Percentiles rank a stretch among this genome's conserved stretches.
phyloP scores from a whole-genome alignment of 1,140 invertebrate genomes.

The Penaeus japonicus region DNA sequence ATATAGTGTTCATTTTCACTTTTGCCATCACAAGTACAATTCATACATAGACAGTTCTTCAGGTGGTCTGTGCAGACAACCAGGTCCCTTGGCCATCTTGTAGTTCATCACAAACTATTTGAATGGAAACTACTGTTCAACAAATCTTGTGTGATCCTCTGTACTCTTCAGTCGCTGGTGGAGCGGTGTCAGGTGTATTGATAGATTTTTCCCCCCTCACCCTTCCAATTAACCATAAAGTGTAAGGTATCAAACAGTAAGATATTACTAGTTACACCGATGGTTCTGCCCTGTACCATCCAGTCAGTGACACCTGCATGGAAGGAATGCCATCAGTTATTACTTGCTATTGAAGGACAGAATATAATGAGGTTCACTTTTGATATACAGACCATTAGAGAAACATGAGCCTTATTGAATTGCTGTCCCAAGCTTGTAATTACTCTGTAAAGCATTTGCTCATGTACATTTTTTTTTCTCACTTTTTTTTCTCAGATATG shows the following conservation, averaged over 20 bases:
- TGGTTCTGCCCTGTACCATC: too few relatives aligned
- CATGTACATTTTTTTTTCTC: not conserved
- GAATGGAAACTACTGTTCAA: conserved; percentile 18
- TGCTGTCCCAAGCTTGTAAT: not conserved
- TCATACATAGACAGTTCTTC: conserved; percentile 30
- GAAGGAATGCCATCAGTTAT: too few relatives aligned
- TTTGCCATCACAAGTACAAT: conserved; percentile 41
- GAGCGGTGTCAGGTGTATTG: conserved; percentile 38
- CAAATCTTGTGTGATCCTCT: conserved; percentile 29
- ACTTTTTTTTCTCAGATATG: not conserved
- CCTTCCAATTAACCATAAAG: conserved; percentile 33
- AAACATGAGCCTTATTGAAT: conserved; percentile 16
- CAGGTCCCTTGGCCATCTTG: conserved; percentile 21
- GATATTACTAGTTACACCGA: not conserved
- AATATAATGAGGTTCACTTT: conserved; percentile 13
- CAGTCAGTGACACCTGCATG: too few relatives aligned
- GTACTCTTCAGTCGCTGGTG: conserved; percentile 21
- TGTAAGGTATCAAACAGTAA: conserved; percentile 22
- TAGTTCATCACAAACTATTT: conserved; percentile 33
- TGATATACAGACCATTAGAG: not conserved
- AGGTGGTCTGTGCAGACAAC: conserved; percentile 19
- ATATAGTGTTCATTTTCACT: conserved; percentile 44
- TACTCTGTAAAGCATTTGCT: conserved; percentile 17
- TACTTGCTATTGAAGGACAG: not conserved
- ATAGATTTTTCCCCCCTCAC: not conserved